Conservation (phyloP, 2,797 vertebrate species). For the Rallus crepitans region DNA sequence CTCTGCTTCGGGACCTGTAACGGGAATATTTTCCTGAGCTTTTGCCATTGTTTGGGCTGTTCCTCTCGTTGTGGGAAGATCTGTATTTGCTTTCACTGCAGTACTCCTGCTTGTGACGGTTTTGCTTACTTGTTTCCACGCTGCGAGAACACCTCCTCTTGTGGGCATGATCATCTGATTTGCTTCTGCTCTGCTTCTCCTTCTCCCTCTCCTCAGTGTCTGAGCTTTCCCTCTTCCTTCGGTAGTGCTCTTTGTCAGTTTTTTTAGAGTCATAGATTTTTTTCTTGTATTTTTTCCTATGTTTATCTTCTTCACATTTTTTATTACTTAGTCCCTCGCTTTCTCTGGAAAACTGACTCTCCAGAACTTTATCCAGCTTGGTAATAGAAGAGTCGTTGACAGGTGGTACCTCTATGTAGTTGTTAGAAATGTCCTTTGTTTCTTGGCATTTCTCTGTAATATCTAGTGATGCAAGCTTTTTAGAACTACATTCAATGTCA, state of each 20-base stretch:
- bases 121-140: constrained; percentile 49
- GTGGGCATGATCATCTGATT: neutral
- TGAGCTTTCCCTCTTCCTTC: constrained; percentile 63
- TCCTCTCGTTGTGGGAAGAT: constrained; percentile 39
- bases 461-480: constrained; percentile 12
- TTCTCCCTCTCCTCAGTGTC: constrained; percentile 66
- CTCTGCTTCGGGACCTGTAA: constrained; percentile 70
- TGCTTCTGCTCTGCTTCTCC: constrained; percentile 60
- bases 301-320: neutral
- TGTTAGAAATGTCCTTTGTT: neutral
- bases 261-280: constrained; percentile 54
- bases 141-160: constrained; percentile 61
- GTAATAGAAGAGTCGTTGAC: neutral
- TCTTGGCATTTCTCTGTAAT: constrained; percentile 35
- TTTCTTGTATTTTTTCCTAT: constrained; percentile 48
- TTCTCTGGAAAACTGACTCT: constrained; percentile 40
- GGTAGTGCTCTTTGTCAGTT: constrained; percentile 74
- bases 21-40: constrained; percentile 61
- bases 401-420: neutral
- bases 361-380: constrained; percentile 35
- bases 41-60: constrained; percentile 43
- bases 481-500: constrained; percentile 52
- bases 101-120: constrained; percentile 19
- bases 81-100: constrained; percentile 47
- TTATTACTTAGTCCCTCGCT: neutral